Conservation (phyloP, 2,888 invertebrate species). For the Yponomeuta sedellus region DNA sequence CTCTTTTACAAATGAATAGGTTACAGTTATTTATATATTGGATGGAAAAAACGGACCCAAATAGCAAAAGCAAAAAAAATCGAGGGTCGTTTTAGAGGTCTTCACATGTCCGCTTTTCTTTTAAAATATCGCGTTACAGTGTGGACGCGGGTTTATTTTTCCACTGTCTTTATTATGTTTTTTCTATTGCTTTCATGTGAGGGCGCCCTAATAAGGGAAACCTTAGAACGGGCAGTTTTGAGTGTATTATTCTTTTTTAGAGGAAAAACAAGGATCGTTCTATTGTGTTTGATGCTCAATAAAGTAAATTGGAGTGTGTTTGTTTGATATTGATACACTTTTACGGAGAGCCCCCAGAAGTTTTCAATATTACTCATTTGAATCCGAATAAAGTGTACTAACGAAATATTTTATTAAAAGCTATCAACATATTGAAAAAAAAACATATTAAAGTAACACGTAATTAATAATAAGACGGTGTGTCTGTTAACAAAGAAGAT, state of each 20-base stretch:
- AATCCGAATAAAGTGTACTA: too few species aligned
- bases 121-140: constrained; percentile 65
- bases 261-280: neutral
- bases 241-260: constrained; percentile 19
- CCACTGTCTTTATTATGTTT: constrained; percentile 45
- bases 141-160: constrained; percentile 37
- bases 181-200: constrained; percentile 45
- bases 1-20: too few species aligned
- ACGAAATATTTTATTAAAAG: too few species aligned
- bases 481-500: too few species aligned
- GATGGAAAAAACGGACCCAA: neutral
- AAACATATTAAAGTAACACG: too few species aligned
- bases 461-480: too few species aligned
- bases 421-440: too few species aligned
- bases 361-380: too few species aligned
- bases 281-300: neutral
- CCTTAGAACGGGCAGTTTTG: constrained; percentile 36
- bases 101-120: constrained; percentile 56
- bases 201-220: constrained; percentile 45
- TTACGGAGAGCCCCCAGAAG: neutral
- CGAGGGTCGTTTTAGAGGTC: constrained; percentile 60
- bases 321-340: neutral
- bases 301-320: neutral
- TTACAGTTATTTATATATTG: too few species aligned
- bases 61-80: neutral